Evolutionary conservation across 2,888 invertebrate genomes (phyloP).

Genomic region (Acleris laterana): DNA sequence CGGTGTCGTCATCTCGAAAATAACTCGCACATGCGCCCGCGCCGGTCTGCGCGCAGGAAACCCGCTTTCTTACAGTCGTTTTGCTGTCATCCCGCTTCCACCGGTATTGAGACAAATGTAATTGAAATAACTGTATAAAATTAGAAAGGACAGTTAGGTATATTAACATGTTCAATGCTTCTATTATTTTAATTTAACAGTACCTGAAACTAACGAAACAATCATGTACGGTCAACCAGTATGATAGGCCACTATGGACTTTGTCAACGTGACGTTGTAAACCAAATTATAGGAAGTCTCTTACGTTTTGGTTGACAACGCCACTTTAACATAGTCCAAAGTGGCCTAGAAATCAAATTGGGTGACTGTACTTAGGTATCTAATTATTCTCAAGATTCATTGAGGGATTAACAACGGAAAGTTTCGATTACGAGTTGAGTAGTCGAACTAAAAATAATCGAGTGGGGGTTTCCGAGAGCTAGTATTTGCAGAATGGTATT

Average conservation of each 20-base stretch:
- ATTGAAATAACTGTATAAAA: constrained; percentile 9
- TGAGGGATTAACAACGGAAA: constrained; percentile 2
- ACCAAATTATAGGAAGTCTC: no score
- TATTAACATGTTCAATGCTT: no score
- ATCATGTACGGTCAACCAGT: no score
- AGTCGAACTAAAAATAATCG: constrained; percentile 24
- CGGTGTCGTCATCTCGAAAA: constrained; percentile 53
- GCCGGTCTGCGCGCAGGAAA: constrained; percentile 53
- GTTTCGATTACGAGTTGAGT: constrained; percentile 15
- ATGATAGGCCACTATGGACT: no score
- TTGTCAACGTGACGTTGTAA: no score
- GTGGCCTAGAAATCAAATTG: no score
- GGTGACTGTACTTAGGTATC: no score
- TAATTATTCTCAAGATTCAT: background rate
- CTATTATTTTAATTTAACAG: no score
- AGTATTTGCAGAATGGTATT: constrained; percentile 15
- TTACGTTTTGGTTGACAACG: no score
- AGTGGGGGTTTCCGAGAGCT: constrained; percentile 21
- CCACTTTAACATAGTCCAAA: no score
- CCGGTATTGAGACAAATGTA: constrained; percentile 23
- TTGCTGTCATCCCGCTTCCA: constrained; percentile 44
- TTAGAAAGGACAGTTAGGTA: constrained; percentile 8
- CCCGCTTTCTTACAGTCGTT: constrained; percentile 54
- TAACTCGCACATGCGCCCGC: constrained; percentile 48
- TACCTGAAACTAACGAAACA: no score